Conservation (phyloP, 1,140 invertebrate species). For the Panagrolaimus sp. region DNA sequence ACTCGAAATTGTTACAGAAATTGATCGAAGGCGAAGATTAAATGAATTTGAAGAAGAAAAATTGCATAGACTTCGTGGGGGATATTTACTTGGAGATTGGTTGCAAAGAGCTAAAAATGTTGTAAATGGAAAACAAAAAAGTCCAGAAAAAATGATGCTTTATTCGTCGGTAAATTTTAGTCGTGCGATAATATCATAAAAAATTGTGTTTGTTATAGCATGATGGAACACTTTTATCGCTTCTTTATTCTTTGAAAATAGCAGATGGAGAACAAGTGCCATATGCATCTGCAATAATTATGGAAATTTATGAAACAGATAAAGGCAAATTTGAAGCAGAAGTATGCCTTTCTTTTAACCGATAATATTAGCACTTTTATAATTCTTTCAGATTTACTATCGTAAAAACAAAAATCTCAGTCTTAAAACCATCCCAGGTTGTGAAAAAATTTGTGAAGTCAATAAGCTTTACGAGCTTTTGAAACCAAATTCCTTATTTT, state of each 20-base stretch:
- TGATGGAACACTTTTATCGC: constrained; percentile 21
- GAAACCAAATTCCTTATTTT: too few relatives aligned
- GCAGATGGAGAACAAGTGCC: constrained; percentile 17
- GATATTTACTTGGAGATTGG: constrained; percentile 34
- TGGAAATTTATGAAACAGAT: constrained; percentile 22
- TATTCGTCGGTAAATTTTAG: constrained; percentile 50
- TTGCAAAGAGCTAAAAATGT: constrained; percentile 21
- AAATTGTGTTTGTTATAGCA: constrained; percentile 18
- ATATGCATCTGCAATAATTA: constrained; percentile 22
- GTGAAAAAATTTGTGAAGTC: too few relatives aligned
- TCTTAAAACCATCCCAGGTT: too few relatives aligned
- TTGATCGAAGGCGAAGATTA: constrained; percentile 22
- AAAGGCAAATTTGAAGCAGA: neutral
- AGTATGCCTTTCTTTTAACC: neutral
- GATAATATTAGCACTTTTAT: too few relatives aligned
- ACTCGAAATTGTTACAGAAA: constrained; percentile 28
- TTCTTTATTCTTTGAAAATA: constrained; percentile 22
- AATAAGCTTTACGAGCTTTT: too few relatives aligned
- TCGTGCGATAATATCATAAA: constrained; percentile 60
- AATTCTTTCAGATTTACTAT: too few relatives aligned
- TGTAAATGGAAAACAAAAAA: constrained; percentile 17
- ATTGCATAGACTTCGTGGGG: constrained; percentile 18
- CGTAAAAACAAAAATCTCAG: too few relatives aligned
- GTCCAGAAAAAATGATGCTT: constrained; percentile 32
- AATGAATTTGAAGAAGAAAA: constrained; percentile 29